Base-by-base conservation (phyloP, 2,797 vertebrate species). In the Microcaecilia unicolor region DNA sequence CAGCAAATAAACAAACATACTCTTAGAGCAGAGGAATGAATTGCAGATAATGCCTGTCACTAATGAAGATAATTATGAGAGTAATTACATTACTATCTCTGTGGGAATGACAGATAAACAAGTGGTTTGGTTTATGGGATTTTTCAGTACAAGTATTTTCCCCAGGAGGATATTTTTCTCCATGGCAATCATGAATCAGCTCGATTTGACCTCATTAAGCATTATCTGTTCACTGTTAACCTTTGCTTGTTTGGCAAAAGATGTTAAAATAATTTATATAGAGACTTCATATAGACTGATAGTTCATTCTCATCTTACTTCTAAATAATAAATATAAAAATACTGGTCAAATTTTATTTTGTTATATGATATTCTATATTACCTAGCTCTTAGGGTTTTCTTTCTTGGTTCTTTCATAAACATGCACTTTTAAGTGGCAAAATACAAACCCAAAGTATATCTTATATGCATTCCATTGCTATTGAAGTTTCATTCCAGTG, bases 31-130 rank as follows among this genome's bases (percentile, higher is more conserved):
- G 59, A 75, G 78, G 78, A 83, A 85, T 82, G 70, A 76, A 75
- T 80, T 77, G 76, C 78, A 85, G 85, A 88, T 91, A 93, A 92
- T 90, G 91, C 89, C 89, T 89, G 81, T 83, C 85, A 83, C 90
- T 92, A 95, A 97, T 97, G 89, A 96, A 88, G 84, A 90, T 93
- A 95, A 97, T 97, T 97, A 93, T 72, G 78, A 79, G 82, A 80
- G 88, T 93, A 95, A 95, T 95, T 90, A 91, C 85, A 91, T 97
- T 93, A 94, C 89, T 81, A 87, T 90, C 92, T 93, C 92, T 87
- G 84, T 92, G 93, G 90, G 91, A 95, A 97, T 92, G 91, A 88
- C 86, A 76, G 87, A 88, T 90, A 92, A 91, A 97, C 89, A 97
- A 96, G 90, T 92, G 90, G 80, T 85, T 90, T 85, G 84, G 82